phyloP scores from a whole-genome alignment of 2,113 vertebrate genomes.

The Hydrolagus affinis region DNA sequence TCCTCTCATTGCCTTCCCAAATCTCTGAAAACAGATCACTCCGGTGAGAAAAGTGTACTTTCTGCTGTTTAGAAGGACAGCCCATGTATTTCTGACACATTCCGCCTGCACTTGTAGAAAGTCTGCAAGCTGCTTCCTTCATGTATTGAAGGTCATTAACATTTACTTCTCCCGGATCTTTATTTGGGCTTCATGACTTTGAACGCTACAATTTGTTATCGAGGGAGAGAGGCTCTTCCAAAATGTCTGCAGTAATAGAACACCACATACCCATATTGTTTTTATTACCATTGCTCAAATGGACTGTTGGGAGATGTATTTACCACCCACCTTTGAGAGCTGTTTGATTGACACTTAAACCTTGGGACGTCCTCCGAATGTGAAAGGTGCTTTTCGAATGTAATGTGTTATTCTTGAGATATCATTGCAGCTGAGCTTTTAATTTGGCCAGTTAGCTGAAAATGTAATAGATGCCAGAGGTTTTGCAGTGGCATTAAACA shows the following conservation, averaged over 20 bases:
- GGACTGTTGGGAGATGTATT: background rate
- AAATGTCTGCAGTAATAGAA: background rate
- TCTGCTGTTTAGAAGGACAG: background rate
- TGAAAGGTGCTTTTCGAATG: too few relatives aligned
- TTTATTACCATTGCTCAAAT: background rate
- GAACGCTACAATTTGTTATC: background rate
- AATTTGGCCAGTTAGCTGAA: background rate
- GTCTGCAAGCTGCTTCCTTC: too few relatives aligned
- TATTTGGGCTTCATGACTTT: background rate
- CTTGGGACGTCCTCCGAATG: too few relatives aligned
- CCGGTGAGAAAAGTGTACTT: background rate
- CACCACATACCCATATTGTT: background rate
- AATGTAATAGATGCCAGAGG: background rate
- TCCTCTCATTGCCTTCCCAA: too few relatives aligned
- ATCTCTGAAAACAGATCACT: too few relatives aligned
- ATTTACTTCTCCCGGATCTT: background rate
- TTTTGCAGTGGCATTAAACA: background rate
- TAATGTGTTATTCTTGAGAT: too few relatives aligned
- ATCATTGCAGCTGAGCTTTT: background rate
- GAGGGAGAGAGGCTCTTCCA: background rate
- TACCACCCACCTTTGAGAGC: background rate
- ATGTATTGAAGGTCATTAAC: background rate
- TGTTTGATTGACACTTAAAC: background rate
- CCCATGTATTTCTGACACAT: background rate
- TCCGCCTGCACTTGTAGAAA: background rate